These are phyloP conservation scores for Crocidura indochinensis DNA, from an alignment of 2,797 vertebrate genomes.

Conservation along the genomic window DNA sequence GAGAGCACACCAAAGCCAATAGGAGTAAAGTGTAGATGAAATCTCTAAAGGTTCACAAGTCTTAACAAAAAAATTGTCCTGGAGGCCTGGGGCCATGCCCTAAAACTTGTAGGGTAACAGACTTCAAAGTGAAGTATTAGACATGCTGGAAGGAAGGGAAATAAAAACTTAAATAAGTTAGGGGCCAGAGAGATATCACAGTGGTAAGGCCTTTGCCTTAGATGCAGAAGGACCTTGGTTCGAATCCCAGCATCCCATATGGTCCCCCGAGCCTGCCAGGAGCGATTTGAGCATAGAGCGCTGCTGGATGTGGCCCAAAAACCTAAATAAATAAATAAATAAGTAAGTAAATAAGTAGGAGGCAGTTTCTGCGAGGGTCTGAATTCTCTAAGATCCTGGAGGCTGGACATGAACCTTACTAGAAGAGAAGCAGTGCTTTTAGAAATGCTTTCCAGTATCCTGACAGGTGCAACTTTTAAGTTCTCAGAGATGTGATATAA, in stretches of 20 bases:
- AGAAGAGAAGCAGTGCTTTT: slow-evolving; percentile 7
- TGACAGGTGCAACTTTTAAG: background rate
- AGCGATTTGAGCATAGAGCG: too few relatives aligned
- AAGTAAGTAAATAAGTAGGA: too few relatives aligned
- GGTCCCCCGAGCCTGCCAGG: too few relatives aligned
- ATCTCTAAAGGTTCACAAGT: background rate
- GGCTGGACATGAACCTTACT: background rate
- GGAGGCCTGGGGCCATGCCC: background rate
- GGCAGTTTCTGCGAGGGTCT: background rate
- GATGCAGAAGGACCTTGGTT: too few relatives aligned
- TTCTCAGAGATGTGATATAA: background rate
- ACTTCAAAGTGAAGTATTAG: background rate
- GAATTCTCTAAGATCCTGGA: background rate
- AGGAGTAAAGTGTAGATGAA: background rate
- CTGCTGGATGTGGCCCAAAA: too few relatives aligned
- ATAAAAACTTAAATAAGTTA: background rate
- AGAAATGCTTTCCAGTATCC: background rate
- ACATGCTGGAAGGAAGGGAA: background rate
- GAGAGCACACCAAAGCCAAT: background rate
- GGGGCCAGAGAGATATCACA: too few relatives aligned
- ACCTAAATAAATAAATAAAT: too few relatives aligned
- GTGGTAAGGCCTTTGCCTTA: too few relatives aligned
- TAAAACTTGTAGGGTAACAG: background rate
- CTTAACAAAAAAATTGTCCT: background rate
- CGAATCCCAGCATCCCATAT: too few relatives aligned